Conservation (phyloP, 2,797 vertebrate species). For the Schizopygopsis pylzovi region DNA sequence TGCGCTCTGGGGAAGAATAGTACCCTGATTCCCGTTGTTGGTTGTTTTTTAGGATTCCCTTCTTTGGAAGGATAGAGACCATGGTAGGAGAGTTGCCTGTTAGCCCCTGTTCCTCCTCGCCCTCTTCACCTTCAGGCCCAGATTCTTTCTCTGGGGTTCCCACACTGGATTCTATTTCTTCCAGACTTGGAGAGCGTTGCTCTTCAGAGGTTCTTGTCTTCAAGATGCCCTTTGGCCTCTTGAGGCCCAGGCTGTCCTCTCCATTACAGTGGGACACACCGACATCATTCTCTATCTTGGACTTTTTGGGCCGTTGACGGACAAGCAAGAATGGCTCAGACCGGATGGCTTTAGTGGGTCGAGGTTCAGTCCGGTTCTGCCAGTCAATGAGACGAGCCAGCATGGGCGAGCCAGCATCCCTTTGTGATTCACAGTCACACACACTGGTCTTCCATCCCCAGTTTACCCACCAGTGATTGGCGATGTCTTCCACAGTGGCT, state of each 20-base stretch:
- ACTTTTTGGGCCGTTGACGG: conserved; percentile 93
- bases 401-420: conserved; percentile 89
- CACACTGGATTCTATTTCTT: conserved; percentile 81
- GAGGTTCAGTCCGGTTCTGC: conserved; percentile 92
- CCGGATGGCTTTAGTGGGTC: conserved; percentile 78
- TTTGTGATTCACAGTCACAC: conserved; percentile 92
- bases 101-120: conserved; percentile 73
- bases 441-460: conserved; percentile 98
- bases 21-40: conserved; percentile 98
- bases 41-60: conserved; percentile 98
- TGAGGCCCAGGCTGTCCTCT: conserved; percentile 85
- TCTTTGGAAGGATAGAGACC: conserved; percentile 89
- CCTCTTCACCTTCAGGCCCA: conserved; percentile 67
- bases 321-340: conserved; percentile 74
- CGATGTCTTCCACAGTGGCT: conserved; percentile 96
- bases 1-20: conserved; percentile 97
- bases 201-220: conserved; percentile 92
- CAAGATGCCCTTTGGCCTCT: conserved; percentile 95
- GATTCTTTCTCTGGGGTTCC: conserved; percentile 75
- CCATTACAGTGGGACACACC: conserved; percentile 78
- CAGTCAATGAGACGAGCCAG: conserved; percentile 95
- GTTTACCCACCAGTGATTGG: conserved; percentile 99
- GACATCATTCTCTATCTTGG: conserved; percentile 92
- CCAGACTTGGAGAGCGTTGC: conserved; percentile 85
- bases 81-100: conserved; percentile 79